Evolutionary conservation across 2,797 vertebrate species (phyloP), one percentile per base, ranked within the genome.

Genomic region (Typhlichthys eigenmanni): DNA sequence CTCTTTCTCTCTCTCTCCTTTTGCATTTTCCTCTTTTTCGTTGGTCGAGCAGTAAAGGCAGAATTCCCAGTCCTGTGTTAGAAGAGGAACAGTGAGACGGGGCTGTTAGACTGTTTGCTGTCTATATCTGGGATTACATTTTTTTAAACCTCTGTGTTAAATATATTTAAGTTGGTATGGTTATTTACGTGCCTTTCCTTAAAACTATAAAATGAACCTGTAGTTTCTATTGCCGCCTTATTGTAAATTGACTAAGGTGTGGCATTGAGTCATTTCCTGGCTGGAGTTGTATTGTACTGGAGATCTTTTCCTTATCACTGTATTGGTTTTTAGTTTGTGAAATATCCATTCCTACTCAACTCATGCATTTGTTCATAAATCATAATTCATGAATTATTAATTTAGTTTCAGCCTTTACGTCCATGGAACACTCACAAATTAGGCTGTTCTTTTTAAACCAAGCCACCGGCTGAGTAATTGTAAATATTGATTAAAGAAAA

Each of bases 401-500:
- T 62, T 55, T 14, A 0, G 48, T 43, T 34, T 51, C 46, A 52
- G 56, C 61, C 62, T 48, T n/a, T 19, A 61, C 34, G 2, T 17
- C 1, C 2, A 56, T 45, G 55, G 63, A 16, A 72, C 54, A 54
- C 69, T 64, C 59, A 51, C 14, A 3, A 34, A 64, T 24, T 6
- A 69, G 50, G 70, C 46, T 55, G 5, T 63, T 74, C 53, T 53
- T 17, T 71, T 70, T 47, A 66, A 29, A 29, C 50, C 60, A 52
- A 74, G 68, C 16, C 71, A 75, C 71, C 75, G 60, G 9, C 47
- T 43, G 53, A 76, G 71, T 79, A 74, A 85, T 80, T 76, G 85
- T 82, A 77, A 77, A 74, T 88, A 85, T 88, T 84, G 79, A 87
- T 86, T 62, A 47, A 66, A 68, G 64, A 51, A 58, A 51, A 63